phyloP scores from a whole-genome alignment of 2,797 vertebrate species.

The Alcedo atthis region DNA sequence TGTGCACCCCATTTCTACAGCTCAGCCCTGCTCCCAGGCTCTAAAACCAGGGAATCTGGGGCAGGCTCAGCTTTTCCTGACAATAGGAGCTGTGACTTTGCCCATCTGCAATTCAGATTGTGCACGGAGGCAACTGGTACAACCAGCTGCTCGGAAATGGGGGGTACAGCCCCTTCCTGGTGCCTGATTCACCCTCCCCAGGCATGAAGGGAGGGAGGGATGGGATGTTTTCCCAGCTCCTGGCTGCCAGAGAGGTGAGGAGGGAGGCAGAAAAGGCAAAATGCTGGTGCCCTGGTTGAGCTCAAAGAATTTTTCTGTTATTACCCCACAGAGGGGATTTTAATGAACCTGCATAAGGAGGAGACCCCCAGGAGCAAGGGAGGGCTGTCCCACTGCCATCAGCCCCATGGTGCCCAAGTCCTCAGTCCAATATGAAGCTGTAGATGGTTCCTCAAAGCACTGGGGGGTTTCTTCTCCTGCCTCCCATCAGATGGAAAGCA shows the following conservation, averaged over 20 bases:
- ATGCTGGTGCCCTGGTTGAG: not conserved
- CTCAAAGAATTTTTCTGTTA: not conserved
- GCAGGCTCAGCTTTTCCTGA: not conserved
- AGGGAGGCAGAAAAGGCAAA: not conserved
- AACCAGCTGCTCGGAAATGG: not conserved
- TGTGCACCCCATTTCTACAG: accelerated
- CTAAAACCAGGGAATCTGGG: not conserved
- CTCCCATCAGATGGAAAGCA: not conserved
- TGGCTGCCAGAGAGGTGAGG: accelerated
- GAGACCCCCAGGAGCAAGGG: too few relatives aligned
- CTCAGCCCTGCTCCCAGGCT: not conserved
- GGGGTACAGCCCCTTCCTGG: not conserved
- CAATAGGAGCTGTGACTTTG: not conserved
- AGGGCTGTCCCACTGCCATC: not conserved
- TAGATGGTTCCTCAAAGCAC: not conserved
- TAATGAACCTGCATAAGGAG: not conserved
- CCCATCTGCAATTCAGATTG: conserved; percentile 38
- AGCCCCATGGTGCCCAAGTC: too few relatives aligned
- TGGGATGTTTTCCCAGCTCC: not conserved
- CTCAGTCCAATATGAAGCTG: not conserved
- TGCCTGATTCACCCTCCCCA: not conserved
- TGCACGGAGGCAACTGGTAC: not conserved
- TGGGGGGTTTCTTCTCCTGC: not conserved
- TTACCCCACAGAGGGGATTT: not conserved
- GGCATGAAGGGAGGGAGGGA: not conserved